Conservation (phyloP, 2,888 invertebrate species). For the Latheticus oryzae region DNA sequence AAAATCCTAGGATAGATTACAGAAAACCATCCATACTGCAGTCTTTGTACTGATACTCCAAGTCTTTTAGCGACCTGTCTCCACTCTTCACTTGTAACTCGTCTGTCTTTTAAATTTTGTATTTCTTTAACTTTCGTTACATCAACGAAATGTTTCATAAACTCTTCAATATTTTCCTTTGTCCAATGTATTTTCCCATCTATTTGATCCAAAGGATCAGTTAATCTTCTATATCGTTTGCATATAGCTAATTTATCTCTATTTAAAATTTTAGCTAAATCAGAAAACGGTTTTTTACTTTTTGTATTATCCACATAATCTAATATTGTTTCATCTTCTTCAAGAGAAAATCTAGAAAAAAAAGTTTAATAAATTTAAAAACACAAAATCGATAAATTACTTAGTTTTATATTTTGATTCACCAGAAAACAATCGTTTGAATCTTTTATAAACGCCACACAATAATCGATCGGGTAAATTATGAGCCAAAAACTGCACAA, state of each 20-base stretch:
- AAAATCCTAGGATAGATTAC: constrained; percentile 50
- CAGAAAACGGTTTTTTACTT: constrained; percentile 32
- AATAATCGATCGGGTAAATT: constrained; percentile 46
- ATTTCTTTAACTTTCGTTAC: constrained; percentile 41
- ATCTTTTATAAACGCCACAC: constrained; percentile 46
- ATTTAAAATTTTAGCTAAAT: constrained; percentile 46
- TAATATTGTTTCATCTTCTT: constrained; percentile 49
- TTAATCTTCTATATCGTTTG: constrained; percentile 32
- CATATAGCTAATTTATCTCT: constrained; percentile 38
- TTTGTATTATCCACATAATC: constrained; percentile 35
- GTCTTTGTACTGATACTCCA: constrained; percentile 41
- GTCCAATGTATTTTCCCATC: no score
- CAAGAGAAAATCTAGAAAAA: constrained; percentile 46
- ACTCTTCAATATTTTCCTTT: constrained; percentile 34
- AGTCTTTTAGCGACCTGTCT: constrained; percentile 45
- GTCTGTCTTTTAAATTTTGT: constrained; percentile 43
- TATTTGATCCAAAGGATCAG: no score
- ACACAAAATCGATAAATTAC: constrained; percentile 35
- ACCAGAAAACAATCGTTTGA: constrained; percentile 44
- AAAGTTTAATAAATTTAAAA: constrained; percentile 11
- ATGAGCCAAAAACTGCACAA: constrained; percentile 47
- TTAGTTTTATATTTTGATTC: constrained; percentile 33
- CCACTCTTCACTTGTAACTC: constrained; percentile 46
- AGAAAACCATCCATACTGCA: constrained; percentile 45
- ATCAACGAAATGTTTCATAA: constrained; percentile 45